These are phyloP conservation scores for Papilio machaon DNA, from an alignment of 1,140 invertebrate genomes.

Conservation along the genomic window DNA sequence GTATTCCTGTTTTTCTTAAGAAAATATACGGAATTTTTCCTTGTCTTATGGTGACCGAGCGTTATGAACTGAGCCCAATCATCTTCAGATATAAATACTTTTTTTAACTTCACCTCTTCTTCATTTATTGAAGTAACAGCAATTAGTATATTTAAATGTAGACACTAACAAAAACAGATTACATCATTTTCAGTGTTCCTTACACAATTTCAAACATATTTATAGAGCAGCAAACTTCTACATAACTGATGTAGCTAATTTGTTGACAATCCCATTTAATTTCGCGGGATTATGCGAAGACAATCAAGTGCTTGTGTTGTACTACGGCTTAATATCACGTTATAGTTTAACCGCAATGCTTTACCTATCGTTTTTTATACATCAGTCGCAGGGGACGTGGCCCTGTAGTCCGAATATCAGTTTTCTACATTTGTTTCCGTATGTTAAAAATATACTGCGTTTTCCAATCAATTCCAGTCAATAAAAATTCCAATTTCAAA, in stretches of 20 bases:
- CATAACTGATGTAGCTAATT: not conserved
- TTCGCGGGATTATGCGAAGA: not conserved
- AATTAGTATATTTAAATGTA: too few relatives aligned
- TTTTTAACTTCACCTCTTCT: too few relatives aligned
- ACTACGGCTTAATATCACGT: not conserved
- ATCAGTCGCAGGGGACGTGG: too few relatives aligned
- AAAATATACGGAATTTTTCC: too few relatives aligned
- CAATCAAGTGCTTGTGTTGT: not conserved
- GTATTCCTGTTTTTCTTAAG: not conserved
- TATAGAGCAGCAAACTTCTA: not conserved
- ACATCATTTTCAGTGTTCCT: not conserved
- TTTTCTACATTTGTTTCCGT: not conserved
- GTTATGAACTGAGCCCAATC: not conserved
- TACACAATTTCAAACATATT: not conserved
- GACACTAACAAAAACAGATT: too few relatives aligned
- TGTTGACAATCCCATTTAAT: slow-evolving; percentile 1
- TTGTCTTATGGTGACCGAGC: not conserved
- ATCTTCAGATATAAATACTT: too few relatives aligned
- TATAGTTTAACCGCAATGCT: not conserved
- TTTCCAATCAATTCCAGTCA: too few relatives aligned
- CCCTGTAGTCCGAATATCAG: not conserved
- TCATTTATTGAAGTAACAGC: too few relatives aligned
- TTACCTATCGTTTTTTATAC: not conserved
- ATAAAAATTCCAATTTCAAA: too few relatives aligned
- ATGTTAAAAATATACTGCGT: too few relatives aligned